A percentile compares a stretch with the other conserved stretches of the same genome.
Evolutionary conservation across 2,797 vertebrate species (phyloP).

Genomic region (Capromys pilorides): DNA sequence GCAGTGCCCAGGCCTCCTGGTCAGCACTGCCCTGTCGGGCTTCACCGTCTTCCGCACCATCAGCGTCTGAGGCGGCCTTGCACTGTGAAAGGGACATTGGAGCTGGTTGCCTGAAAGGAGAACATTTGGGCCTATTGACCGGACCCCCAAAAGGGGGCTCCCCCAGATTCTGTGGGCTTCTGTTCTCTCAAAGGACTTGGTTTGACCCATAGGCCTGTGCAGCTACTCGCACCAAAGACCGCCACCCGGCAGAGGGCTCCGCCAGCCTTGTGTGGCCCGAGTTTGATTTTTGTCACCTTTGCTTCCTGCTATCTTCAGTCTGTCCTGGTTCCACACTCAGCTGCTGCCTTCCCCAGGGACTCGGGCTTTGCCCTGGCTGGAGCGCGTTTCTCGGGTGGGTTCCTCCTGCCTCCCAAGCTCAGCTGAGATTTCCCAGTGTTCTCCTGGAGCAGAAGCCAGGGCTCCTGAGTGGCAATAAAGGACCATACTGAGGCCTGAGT

Average conservation of each 20-base stretch:
- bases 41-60: constrained; percentile 95
- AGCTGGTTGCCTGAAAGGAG: too few relatives aligned
- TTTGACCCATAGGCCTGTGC: neutral
- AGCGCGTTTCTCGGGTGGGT: neutral
- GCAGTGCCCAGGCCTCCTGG: constrained; percentile 90
- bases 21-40: constrained; percentile 92
- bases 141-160: neutral
- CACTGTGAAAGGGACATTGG: accelerated
- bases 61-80: constrained; percentile 86
- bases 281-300: neutral
- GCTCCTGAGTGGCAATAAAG: constrained; percentile 81
- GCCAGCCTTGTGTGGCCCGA: neutral
- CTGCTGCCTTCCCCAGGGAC: neutral
- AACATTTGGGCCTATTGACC: neutral
- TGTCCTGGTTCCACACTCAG: neutral
- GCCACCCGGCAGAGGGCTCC: neutral
- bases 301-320: neutral
- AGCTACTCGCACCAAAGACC: neutral
- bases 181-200: neutral
- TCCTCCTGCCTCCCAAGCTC: neutral
- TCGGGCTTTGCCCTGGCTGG: neutral
- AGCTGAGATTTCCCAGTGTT: neutral
- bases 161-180: neutral
- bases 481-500: constrained; percentile 76
- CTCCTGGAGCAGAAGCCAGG: neutral